These are phyloP conservation scores for Bryconaethiops microstoma DNA, from an alignment of 2,797 vertebrate genomes.

Conservation along the genomic window DNA sequence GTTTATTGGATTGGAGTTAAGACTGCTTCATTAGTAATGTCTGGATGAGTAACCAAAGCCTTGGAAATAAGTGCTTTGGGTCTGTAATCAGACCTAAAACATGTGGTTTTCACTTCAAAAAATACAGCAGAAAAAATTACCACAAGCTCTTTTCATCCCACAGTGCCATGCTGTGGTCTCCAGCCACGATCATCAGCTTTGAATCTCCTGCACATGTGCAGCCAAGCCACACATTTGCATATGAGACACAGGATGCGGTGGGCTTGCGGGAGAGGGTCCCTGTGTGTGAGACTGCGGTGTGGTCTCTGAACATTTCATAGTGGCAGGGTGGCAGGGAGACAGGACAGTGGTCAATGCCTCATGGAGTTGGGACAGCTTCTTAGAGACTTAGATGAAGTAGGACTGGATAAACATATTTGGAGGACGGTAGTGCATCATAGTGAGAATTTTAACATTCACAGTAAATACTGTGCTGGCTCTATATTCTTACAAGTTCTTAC, in stretches of 20 bases:
- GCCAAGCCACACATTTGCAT: conserved; percentile 37
- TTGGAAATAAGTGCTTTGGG: background rate
- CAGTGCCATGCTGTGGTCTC: conserved; percentile 13
- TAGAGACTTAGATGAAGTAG: background rate
- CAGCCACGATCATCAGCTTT: conserved; percentile 48
- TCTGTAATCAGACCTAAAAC: conserved; percentile 24
- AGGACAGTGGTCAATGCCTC: background rate
- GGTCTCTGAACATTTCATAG: background rate
- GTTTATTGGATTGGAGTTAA: background rate
- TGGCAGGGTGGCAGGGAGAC: background rate
- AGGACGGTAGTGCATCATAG: background rate
- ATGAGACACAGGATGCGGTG: conserved; percentile 23
- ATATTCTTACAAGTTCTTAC: too few relatives aligned
- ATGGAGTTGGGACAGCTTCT: background rate
- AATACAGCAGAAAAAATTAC: conserved; percentile 3
- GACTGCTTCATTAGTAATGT: conserved; percentile 1
- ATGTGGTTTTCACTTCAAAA: conserved; percentile 4
- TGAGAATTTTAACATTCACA: too few relatives aligned
- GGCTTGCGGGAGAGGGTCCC: background rate
- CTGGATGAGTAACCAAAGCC: background rate
- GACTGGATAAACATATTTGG: background rate
- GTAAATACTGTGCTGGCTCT: too few relatives aligned
- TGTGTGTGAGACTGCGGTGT: background rate
- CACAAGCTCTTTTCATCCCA: background rate
- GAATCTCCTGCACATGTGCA: conserved; percentile 38